A percentile compares a stretch with the other conserved stretches of the same genome.
These are phyloP conservation scores for Porites rus DNA, from an alignment of 92 coral and sea anemone genomes.

Conservation along the genomic window DNA sequence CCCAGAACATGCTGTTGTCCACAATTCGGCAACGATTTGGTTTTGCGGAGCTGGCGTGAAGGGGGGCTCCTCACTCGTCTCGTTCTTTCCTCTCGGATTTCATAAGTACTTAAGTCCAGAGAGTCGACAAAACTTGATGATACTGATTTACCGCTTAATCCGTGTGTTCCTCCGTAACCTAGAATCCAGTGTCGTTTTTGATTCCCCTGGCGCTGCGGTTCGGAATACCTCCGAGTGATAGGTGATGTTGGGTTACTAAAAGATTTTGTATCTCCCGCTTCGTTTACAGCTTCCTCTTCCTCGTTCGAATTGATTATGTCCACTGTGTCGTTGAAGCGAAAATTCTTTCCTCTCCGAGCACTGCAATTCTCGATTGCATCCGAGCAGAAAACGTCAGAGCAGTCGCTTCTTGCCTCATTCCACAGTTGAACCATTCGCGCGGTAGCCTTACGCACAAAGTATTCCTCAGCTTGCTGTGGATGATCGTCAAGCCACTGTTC, in stretches of 20 bases:
- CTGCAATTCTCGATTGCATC: conserved; percentile 59
- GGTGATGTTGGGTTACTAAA: conserved; percentile 16
- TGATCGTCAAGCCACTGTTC: conserved; percentile 97
- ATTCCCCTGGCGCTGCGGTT: conserved; percentile 76
- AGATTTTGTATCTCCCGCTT: conserved; percentile 53
- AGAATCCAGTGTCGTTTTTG: conserved; percentile 65
- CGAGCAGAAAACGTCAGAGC: conserved; percentile 55
- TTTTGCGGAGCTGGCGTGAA: conserved; percentile 83
- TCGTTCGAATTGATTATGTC: conserved; percentile 83
- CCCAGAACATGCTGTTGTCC: conserved; percentile 94
- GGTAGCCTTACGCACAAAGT: conserved; percentile 92
- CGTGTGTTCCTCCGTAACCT: conserved; percentile 71
- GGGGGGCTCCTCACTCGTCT: conserved; percentile 86
- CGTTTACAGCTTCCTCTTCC: conserved; percentile 48
- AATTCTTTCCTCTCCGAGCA: conserved; percentile 69
- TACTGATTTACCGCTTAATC: conserved; percentile 59
- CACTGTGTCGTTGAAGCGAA: conserved; percentile 87
- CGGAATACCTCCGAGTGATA: conserved; percentile 79
- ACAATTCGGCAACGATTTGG: conserved; percentile 93
- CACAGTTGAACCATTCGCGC: conserved; percentile 92
- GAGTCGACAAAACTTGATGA: conserved; percentile 89
- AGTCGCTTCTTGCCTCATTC: conserved; percentile 80
- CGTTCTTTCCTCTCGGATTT: conserved; percentile 79
- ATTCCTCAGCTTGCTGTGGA: conserved; percentile 84
- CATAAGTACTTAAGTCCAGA: conserved; percentile 83